Evolutionary conservation across 1,140 invertebrate species (phyloP), one percentile per base, ranked within the genome.

Genomic region (Eumaeus atala): DNA sequence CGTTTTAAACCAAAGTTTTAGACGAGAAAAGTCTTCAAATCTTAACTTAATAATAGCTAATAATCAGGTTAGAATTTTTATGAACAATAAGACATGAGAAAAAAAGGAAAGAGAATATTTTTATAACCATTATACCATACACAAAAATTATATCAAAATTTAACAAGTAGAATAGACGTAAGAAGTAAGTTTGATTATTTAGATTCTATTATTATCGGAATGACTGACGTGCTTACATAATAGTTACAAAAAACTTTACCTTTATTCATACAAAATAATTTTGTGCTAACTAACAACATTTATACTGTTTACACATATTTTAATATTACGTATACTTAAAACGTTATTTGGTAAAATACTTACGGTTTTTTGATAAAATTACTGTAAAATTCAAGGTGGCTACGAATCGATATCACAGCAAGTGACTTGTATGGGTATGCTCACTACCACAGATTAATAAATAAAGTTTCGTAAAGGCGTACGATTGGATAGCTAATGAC

Each of bases 141-240:
- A 28, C 21, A 28, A 28, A 28, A 28, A 28, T 28, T 28, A 3
- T 28, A 28, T 6, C n/a, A 16, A 44, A 14, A 1, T 9, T 16
- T 12, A 17, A 3, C 4, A 44, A 16, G 40, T 11, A 44, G 40
- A 44, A 8, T 44, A 12, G 14, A 7, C 21, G 21, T 28, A 28
- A 2, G 2, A 3, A 28, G 21, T 28, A 28, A 28, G 21, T 28
- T 28, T n/a, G n/a, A n/a, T n/a, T n/a, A n/a, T 28, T 28, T 28
- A 28, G 21, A 28, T 2, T 28, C 21, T 28, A 28, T 28, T 28
- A 28, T 28, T 28, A 6, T 28, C 21, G 21, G 6, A 28, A 28
- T 28, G 21, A 63, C 58, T 66, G 64, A 63, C 53, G 58, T 61
- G 69, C 73, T 80, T 80, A 77, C 73, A 77, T 80, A 77, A 77